Conservation (phyloP, 2,888 invertebrate genomes). For the Drosophila diplacantha region DNA sequence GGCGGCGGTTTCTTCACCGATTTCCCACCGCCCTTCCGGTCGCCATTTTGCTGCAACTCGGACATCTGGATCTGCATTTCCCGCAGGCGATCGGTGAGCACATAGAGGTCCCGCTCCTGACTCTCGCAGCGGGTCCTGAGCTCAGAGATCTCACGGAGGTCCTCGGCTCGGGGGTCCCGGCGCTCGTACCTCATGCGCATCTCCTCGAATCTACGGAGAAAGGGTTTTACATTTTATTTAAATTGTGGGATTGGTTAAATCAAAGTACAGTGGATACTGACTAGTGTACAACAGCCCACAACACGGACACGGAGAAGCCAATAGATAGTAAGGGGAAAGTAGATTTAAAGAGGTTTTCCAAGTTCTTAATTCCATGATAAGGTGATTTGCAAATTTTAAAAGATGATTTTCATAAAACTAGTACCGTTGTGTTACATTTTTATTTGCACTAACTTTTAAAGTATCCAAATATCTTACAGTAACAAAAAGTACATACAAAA, state of each 20-base stretch:
- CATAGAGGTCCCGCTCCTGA: slow-evolving; percentile 80
- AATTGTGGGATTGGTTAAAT: neutral
- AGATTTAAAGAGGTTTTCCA: neutral
- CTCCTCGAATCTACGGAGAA: slow-evolving; percentile 79
- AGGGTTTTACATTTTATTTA: neutral
- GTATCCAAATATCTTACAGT: neutral
- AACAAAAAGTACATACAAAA: neutral
- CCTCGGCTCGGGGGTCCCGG: slow-evolving; percentile 80
- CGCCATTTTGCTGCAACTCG: slow-evolving; percentile 67
- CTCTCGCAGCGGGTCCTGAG: slow-evolving; percentile 80
- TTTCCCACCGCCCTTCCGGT: slow-evolving; percentile 50
- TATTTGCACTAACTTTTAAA: no score
- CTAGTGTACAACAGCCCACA: slow-evolving; percentile 41
- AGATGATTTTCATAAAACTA: no score
- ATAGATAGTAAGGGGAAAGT: slow-evolving; percentile 11
- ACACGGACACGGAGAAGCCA: slow-evolving; percentile 61
- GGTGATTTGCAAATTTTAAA: neutral
- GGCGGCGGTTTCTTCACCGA: slow-evolving; percentile 75
- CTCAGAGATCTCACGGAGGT: slow-evolving; percentile 80
- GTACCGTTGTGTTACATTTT: neutral
- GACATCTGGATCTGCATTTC: slow-evolving; percentile 80
- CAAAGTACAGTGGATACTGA: neutral
- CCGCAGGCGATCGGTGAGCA: slow-evolving; percentile 80
- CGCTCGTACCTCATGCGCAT: slow-evolving; percentile 80
- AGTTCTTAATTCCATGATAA: neutral